A percentile compares a stretch with the other conserved stretches of the same genome.
phyloP scores from a whole-genome alignment of 1,140 invertebrate species.

The Tribolium castaneum region DNA sequence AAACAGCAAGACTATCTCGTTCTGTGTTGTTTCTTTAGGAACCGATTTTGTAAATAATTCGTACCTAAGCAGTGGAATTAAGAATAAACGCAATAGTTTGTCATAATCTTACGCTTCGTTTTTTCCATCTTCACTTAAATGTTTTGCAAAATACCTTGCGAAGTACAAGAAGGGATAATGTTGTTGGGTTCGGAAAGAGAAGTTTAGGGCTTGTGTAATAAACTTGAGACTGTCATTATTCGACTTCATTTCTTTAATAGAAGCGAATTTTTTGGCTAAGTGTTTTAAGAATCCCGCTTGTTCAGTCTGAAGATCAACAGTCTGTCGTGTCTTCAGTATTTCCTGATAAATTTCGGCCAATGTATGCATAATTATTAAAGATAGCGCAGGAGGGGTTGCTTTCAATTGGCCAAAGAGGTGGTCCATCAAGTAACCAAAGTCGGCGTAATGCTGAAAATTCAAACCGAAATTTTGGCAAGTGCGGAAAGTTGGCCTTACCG shows the following conservation, averaged over 20 bases:
- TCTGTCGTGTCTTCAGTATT: slow-evolving; percentile 1
- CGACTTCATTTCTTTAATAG: neutral
- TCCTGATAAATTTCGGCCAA: slow-evolving; percentile 32
- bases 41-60: slow-evolving; percentile 11
- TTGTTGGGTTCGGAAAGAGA: neutral
- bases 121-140: slow-evolving; percentile 9
- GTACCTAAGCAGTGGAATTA: slow-evolving; percentile 13
- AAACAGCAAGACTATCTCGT: slow-evolving; percentile 29
- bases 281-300: slow-evolving; percentile 15
- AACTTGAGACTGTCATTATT: slow-evolving; percentile 1
- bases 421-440: slow-evolving; percentile 21
- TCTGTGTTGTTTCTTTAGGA: slow-evolving; percentile 8
- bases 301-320: neutral
- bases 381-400: neutral
- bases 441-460: slow-evolving; percentile 29
- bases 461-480: neutral
- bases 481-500: neutral
- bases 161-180: slow-evolving; percentile 30
- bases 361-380: slow-evolving; percentile 21
- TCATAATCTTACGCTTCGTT: slow-evolving; percentile 25
- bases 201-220: neutral
- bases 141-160: slow-evolving; percentile 8
- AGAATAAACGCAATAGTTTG: neutral
- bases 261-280: slow-evolving; percentile 16
- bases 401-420: neutral